Evolutionary conservation across 2,113 vertebrate genomes (phyloP), one percentile per base, ranked within the genome.

Genomic region (Willisornis vidua): DNA sequence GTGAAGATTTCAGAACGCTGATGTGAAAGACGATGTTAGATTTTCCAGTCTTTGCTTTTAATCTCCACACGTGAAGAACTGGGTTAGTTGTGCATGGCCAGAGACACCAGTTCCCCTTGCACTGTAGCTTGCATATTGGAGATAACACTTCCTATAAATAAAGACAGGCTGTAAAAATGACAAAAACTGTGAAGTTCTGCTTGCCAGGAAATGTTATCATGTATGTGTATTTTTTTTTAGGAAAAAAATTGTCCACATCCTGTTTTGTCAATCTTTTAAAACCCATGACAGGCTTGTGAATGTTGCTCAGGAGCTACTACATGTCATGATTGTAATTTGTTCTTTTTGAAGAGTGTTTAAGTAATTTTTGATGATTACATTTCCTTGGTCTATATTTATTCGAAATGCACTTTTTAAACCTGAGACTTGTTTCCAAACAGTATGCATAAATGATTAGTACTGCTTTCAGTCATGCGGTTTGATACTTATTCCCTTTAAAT

Each of bases 351-450:
- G 80, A 94, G 22, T 78, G 48, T 88, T 68, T 91, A 35, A 80
- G 85, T 61, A 0, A 0, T 73, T 96, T 92, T 61, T 90, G 72
- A 90, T 86, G 46, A 88, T 91, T 90, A 29, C 65, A 63, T 90
- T 90, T 89, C 71, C 81, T 92, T 92, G 59, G 88, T 95, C 88
- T 96, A 72, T 90, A 90, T 95, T 91, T 96, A 74, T 88, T 89
- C 0, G 0, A 94, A 96, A 86, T 63, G 3, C 48, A 77, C 61
- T 86, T 92, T 91, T 94, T 61, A 94, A 91, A 92, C 73, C 87
- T 90, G 72, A 90, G 93, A 92, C 88, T 90, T 94, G 83, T 95
- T 93, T 93, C 73, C 65, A 93, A 96, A 94, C 72, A 92, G 79
- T 52, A 77, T 83, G 59, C 75, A 86, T 94, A 90, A 95, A 90